Base-by-base conservation (phyloP, 2,888 invertebrate genomes). In the Amphimallon solstitiale region DNA sequence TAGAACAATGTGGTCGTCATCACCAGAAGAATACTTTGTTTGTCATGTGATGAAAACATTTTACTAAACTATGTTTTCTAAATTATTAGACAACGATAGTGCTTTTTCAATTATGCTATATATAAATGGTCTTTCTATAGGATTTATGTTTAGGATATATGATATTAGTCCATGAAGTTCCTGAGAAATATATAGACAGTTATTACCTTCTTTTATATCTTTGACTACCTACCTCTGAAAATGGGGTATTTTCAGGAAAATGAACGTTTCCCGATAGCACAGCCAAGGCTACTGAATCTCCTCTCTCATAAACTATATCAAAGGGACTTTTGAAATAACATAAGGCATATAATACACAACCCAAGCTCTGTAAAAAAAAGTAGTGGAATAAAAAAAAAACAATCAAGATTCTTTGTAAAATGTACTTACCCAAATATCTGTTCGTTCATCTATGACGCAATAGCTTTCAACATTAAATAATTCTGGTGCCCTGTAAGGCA, bases 401-500 rank as follows among this genome's bases (percentile, higher is more conserved):
- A 64, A 52, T 37, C 14, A 60, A n/a, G 6, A 34, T 56, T 3
- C 7, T 56, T 56, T 10, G 5, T n/a, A n/a, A n/a, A n/a, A n/a
- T n/a, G n/a, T n/a, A 56, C 78, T 77, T 83, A 92, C 92, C 95
- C 95, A 95, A 76, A 95, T 90, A 82, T 95, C 95, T 35, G 92
- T 92, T 71, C 92, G 83, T 80, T 94, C 92, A 79, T 94, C 93
- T 63, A 95, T 87, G 74, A 89, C 88, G 75, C 91, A 89, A 75
- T 92, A 90, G 66, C 90, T 89, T 81, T 94, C 92, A 7, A 95
- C 93, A 73, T 90, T 90, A 77, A 95, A 96, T 54, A 96, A 82
- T 80, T 95, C 95, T 0, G 95, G 95, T 0, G 95, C 93, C 73
- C 93, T 84, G 78, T 94, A 96, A 2, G 94, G 90, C 90, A 95